Evolutionary conservation across 35 echinoderm and acorn worm genomes (phyloP), one percentile per base, ranked within the genome.

Genomic region (Apostichopus californicus): DNA sequence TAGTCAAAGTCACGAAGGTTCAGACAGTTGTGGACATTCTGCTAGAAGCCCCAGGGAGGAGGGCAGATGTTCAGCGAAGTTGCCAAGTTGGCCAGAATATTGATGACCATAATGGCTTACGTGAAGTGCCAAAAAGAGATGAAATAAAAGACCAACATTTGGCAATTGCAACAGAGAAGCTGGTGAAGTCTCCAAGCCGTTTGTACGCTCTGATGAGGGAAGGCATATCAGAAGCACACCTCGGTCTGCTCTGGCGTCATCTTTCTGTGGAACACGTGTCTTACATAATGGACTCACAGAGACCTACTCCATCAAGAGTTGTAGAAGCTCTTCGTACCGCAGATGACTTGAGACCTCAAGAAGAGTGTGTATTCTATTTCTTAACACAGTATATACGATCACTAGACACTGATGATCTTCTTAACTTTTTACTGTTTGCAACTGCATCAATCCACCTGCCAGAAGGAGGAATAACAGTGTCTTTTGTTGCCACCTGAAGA

Each of bases 31-130:
- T 81, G 79, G 79, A 81, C 79, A n/a, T 81, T 81, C 18, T 81
- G 11, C 24, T 23, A 26, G 6, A 14, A 81, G n/a, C 79, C 15
- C 34, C 79, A 81, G 12, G 12, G 18, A 82, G 79, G 79, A n/a
- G 79, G 79, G 79, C 17, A 82, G 79, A 82, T 82, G 79, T 82
- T 82, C 79, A 82, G 79, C 28, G 79, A 82, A 82, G 28, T 82
- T 46, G 17, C 6, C 28, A 82, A 82, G 28, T 46, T 82, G 28
- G 18, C 34, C 18, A 82, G 5, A 82, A 21, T 82, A 14, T 26
- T 82, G 34, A 46, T 46, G 34, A 46, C 34, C 34, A 46, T 46
- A 81, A 86, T 61, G 57, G 82, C 9, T 55, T 86, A 12, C 14
- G 5, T 4, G 82, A 86, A 23, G 3, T 61, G 21, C 82, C 82